Conservation (phyloP, 2,113 vertebrate genomes). For the Cavia aperea region DNA sequence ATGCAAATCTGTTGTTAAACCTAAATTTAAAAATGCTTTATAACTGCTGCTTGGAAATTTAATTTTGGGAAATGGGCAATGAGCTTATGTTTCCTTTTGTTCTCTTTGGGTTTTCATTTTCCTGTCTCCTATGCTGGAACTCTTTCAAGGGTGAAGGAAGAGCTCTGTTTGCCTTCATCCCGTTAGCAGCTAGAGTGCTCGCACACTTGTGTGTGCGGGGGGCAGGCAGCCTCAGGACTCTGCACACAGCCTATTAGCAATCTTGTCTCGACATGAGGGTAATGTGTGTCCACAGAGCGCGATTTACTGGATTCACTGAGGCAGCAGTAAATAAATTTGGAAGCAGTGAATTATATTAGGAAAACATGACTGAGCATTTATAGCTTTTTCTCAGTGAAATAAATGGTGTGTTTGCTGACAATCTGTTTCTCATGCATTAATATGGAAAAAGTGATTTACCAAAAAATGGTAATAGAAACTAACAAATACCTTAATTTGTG, state of each 20-base stretch:
- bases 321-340: conserved; percentile 62
- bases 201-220: not conserved
- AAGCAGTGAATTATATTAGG: conserved; percentile 61
- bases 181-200: not conserved
- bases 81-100: not conserved
- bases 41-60: conserved; percentile 12
- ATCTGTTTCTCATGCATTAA: conserved; percentile 53
- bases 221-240: not conserved
- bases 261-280: conserved; percentile 12
- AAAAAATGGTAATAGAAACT: conserved; percentile 55
- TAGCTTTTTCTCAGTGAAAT: conserved; percentile 60
- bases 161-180: not conserved
- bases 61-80: not conserved
- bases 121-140: not conserved
- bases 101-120: not conserved
- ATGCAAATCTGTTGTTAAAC: conserved; percentile 29
- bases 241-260: conserved; percentile 37
- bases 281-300: not conserved
- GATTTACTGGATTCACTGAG: conserved; percentile 53
- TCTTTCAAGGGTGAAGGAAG: not conserved
- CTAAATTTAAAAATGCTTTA: conserved; percentile 28
- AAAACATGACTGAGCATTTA: conserved; percentile 65
- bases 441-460: conserved; percentile 54
- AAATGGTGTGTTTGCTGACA: conserved; percentile 52
- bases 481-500: conserved; percentile 64